Conservation (phyloP, 2,888 invertebrate genomes). For the Scrobipalpa costella region DNA sequence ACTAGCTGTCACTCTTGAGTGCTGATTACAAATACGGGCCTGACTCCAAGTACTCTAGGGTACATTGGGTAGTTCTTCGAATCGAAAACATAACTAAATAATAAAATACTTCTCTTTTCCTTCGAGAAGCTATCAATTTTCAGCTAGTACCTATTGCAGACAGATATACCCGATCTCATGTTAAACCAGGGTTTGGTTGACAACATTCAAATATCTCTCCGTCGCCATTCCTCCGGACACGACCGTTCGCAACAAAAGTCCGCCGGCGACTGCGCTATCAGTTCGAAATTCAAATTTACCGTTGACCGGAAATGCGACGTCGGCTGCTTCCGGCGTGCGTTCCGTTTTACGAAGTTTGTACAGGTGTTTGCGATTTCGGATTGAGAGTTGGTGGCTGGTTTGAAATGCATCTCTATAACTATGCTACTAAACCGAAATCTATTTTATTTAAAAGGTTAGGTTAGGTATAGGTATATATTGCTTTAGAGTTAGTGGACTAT, state of each 20-base stretch:
- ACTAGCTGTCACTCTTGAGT: no score
- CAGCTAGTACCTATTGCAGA: no score
- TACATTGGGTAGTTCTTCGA: no score
- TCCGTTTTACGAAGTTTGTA: slow-evolving; percentile 24
- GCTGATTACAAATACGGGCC: no score
- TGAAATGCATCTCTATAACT: neutral
- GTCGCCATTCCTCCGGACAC: slow-evolving; percentile 62
- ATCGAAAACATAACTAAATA: no score
- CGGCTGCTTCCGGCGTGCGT: slow-evolving; percentile 55
- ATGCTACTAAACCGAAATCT: no score
- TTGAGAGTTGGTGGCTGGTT: slow-evolving; percentile 21
- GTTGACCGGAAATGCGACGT: slow-evolving; percentile 72
- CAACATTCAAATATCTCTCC: slow-evolving; percentile 25
- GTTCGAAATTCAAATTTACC: slow-evolving; percentile 77
- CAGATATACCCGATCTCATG: neutral
- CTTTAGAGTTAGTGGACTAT: no score
- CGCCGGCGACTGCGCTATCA: slow-evolving; percentile 62
- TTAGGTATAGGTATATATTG: no score
- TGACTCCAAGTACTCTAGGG: no score
- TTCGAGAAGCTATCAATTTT: no score
- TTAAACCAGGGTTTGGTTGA: neutral
- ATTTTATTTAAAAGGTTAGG: no score
- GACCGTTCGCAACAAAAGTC: slow-evolving; percentile 63
- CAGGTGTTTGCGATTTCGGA: neutral
- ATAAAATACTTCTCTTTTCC: no score